Evolutionary conservation across 2,113 vertebrate genomes (phyloP).

Genomic region (Cichladusa arquata): DNA sequence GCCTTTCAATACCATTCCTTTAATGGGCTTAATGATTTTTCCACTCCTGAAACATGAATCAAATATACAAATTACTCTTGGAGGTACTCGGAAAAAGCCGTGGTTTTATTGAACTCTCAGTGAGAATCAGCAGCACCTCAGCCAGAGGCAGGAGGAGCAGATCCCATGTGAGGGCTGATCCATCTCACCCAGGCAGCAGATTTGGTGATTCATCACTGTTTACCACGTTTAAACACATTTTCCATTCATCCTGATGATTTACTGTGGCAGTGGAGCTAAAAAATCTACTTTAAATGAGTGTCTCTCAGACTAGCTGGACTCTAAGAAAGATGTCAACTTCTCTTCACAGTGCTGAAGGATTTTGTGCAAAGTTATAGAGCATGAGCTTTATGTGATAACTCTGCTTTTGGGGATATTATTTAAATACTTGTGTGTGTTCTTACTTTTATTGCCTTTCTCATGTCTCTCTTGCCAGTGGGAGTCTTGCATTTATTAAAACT

Average conservation of each 20-base stretch:
- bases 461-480: not conserved
- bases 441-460: not conserved
- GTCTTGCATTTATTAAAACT: not conserved
- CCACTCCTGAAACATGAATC: not conserved
- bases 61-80: slow-evolving; percentile 7
- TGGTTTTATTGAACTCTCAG: not conserved
- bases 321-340: not conserved
- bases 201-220: slow-evolving; percentile 1
- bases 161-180: not conserved
- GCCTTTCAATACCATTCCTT: not conserved
- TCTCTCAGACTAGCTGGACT: not conserved
- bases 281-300: not conserved
- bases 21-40: slow-evolving; percentile 44
- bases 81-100: not conserved
- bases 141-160: not conserved
- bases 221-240: not conserved
- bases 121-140: not conserved
- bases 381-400: not conserved
- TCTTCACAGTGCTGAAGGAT: not conserved
- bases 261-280: not conserved
- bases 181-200: not conserved
- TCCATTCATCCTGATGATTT: not conserved
- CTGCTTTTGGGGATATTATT: not conserved
- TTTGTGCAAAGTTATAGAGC: not conserved
- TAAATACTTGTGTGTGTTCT: not conserved